A percentile compares a stretch with the other conserved stretches of the same genome.
phyloP scores from a whole-genome alignment of 2,888 invertebrate genomes.

The Acanthosepion lycidas region DNA sequence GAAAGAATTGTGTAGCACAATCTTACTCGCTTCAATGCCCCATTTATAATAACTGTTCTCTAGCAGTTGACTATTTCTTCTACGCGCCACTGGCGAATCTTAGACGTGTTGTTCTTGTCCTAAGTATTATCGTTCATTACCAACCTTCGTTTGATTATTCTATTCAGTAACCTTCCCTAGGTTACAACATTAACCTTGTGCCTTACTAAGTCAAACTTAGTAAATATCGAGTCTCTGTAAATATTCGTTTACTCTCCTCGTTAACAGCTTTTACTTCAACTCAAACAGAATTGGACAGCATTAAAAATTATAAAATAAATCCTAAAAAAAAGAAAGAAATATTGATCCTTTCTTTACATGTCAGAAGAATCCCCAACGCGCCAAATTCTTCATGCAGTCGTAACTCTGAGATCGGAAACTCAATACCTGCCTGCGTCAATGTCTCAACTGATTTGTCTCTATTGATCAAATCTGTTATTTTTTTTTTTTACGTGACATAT shows the following conservation, averaged over 20 bases:
- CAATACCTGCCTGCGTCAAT: neutral
- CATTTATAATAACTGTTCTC: too few species aligned
- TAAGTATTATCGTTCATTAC: too few species aligned
- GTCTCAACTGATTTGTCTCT: neutral
- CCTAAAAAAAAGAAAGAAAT: neutral
- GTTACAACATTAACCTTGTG: too few species aligned
- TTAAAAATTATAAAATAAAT: neutral
- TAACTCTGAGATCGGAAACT: neutral
- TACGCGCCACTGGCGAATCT: too few species aligned
- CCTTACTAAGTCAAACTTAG: too few species aligned
- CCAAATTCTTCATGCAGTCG: neutral
- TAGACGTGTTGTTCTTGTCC: too few species aligned
- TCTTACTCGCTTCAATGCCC: too few species aligned
- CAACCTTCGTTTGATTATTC: too few species aligned
- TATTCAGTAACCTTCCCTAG: too few species aligned
- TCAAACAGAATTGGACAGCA: neutral
- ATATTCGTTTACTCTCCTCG: neutral
- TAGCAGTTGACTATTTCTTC: too few species aligned
- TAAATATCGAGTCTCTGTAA: neutral
- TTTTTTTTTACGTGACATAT: neutral
- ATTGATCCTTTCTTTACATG: neutral
- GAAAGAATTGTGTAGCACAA: too few species aligned
- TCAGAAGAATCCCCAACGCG: neutral
- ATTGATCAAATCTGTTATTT: neutral
- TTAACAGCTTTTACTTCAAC: slow-evolving; percentile 7